Percentiles rank a stretch among this genome's conserved stretches.
Evolutionary conservation across 23 tunicate genomes (phyloP).

Genomic region (Ascidia mentula): DNA sequence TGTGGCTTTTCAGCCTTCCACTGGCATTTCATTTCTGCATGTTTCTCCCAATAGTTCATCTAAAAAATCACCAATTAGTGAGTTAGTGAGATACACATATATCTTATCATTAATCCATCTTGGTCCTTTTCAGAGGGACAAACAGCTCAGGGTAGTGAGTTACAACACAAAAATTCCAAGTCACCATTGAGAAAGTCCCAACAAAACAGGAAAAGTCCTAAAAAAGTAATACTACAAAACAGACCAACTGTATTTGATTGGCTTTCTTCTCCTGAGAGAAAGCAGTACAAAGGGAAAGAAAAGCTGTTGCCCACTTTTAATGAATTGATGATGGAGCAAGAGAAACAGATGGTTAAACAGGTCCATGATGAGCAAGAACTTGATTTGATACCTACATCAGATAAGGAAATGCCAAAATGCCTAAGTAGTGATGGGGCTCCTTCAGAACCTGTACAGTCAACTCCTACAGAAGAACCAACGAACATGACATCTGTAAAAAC

Average conservation of each 20-base stretch:
- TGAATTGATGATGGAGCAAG: slow-evolving; percentile 45
- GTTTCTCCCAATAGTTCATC: no score
- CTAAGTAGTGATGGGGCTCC: not conserved
- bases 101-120: no score
- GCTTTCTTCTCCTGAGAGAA: slow-evolving; percentile 43
- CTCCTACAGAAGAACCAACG: not conserved
- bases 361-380: not conserved
- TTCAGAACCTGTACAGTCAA: not conserved
- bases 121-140: no score
- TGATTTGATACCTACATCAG: not conserved
- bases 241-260: slow-evolving; percentile 47
- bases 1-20: no score
- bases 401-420: not conserved
- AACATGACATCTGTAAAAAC: not conserved
- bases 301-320: slow-evolving; percentile 56
- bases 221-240: slow-evolving; percentile 6
- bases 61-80: no score
- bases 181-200: not conserved
- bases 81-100: no score
- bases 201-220: not conserved
- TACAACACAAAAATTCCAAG: not conserved
- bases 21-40: no score
- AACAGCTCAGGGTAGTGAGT: no score
- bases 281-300: not conserved
- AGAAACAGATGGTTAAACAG: not conserved